phyloP scores from a whole-genome alignment of 2,888 invertebrate species.

The Fissipunctia ypsillon region DNA sequence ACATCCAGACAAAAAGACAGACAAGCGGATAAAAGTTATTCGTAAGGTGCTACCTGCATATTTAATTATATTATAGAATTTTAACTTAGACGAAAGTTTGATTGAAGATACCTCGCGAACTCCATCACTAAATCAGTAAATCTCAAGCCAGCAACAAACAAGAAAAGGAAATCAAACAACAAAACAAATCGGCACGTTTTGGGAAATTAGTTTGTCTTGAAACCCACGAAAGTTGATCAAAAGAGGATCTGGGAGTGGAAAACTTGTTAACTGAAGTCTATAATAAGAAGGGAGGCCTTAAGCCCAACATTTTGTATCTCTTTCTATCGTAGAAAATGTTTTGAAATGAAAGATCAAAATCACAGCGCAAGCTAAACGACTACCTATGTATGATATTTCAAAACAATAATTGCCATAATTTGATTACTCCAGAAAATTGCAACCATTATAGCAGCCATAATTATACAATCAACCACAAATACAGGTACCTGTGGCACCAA shows the following conservation, averaged over 20 bases:
- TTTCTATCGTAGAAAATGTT: background rate
- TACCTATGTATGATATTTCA: conserved; percentile 50
- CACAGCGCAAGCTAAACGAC: background rate
- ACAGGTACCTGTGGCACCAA: conserved; percentile 11
- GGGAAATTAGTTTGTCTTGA: conserved; percentile 50
- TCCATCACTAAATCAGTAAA: conserved; percentile 34
- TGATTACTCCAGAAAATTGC: conserved; percentile 50
- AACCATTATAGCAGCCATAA: conserved; percentile 38
- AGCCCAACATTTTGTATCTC: background rate
- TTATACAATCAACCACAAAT: conserved; percentile 39
- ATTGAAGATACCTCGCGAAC: conserved; percentile 14
- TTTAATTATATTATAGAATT: background rate
- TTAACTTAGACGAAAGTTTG: conserved; percentile 31
- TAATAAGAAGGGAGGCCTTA: conserved; percentile 22
- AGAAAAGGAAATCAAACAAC: conserved; percentile 46
- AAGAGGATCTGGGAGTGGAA: conserved; percentile 37
- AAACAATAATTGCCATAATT: conserved; percentile 54
- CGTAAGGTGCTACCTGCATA: too few species aligned
- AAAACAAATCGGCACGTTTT: conserved; percentile 34
- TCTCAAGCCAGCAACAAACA: conserved; percentile 35
- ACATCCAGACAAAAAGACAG: background rate
- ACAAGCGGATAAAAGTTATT: background rate
- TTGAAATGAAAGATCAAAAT: conserved; percentile 18
- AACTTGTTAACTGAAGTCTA: conserved; percentile 43
- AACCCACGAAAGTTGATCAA: conserved; percentile 47